Conservation (phyloP, 1,140 invertebrate genomes). For the Apocrypta bakeri region DNA sequence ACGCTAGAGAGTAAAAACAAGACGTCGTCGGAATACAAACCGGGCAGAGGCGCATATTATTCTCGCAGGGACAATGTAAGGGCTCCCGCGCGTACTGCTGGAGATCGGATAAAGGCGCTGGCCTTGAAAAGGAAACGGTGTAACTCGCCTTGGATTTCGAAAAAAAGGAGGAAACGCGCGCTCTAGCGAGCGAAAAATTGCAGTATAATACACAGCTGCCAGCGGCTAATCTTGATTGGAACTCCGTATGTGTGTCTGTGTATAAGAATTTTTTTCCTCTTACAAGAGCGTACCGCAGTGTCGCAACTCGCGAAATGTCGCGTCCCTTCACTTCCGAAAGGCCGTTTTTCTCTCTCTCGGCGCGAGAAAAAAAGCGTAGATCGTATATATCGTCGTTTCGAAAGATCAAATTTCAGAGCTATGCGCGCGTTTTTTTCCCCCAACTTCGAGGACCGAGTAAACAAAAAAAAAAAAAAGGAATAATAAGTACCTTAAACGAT, state of each 20-base stretch:
- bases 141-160: slow-evolving; percentile 34
- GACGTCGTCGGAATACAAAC: neutral
- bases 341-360: neutral
- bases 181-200: neutral
- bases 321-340: neutral
- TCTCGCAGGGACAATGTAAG: slow-evolving; percentile 22
- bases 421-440: neutral
- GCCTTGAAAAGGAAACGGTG: slow-evolving; percentile 10
- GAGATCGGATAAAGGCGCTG: slow-evolving; percentile 10
- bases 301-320: neutral
- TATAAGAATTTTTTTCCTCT: neutral
- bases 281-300: neutral
- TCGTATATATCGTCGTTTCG: neutral
- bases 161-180: neutral
- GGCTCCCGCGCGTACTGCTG: neutral
- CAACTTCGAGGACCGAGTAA: neutral
- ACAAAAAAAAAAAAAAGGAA: neutral
- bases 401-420: neutral
- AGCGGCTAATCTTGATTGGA: slow-evolving; percentile 18
- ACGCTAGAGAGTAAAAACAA: too few relatives aligned
- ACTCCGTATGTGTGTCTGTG: neutral
- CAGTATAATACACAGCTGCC: neutral
- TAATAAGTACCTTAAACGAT: neutral
- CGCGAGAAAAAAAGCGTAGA: neutral
- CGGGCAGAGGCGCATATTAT: neutral